Evolutionary conservation across 2,888 invertebrate species (phyloP).

Genomic region (Thymelicus sylvestris): DNA sequence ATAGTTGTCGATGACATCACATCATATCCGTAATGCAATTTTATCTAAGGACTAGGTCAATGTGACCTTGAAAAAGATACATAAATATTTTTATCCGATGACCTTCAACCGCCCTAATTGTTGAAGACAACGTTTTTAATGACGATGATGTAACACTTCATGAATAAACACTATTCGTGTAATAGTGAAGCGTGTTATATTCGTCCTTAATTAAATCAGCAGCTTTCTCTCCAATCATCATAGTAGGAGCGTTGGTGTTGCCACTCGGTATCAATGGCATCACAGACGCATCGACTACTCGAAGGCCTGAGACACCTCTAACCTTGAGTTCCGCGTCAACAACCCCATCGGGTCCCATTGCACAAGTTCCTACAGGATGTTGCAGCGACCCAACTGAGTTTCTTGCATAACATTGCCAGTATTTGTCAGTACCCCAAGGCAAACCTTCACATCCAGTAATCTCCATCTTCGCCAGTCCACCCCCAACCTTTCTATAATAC

Average conservation of each 20-base stretch:
- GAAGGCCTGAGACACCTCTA: constrained; percentile 57
- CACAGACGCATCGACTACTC: constrained; percentile 71
- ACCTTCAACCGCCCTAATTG: background rate
- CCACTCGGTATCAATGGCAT: constrained; percentile 71
- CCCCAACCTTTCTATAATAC: constrained; percentile 57
- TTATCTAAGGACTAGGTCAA: background rate
- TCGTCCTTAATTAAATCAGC: constrained; percentile 73
- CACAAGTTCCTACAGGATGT: constrained; percentile 83
- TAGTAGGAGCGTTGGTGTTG: constrained; percentile 70
- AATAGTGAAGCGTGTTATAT: constrained; percentile 37
- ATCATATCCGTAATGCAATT: no score
- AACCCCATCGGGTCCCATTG: constrained; percentile 68
- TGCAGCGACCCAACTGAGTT: constrained; percentile 84
- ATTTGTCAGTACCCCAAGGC: constrained; percentile 81
- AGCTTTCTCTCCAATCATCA: constrained; percentile 77
- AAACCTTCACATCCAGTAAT: constrained; percentile 81
- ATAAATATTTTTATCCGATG: background rate
- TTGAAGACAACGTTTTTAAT: no score
- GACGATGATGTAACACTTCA: background rate
- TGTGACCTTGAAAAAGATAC: constrained; percentile 14
- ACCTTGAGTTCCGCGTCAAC: constrained; percentile 68
- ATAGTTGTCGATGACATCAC: background rate
- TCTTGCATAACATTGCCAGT: constrained; percentile 86
- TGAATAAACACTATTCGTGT: constrained; percentile 19
- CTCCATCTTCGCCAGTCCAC: constrained; percentile 53